phyloP scores from a whole-genome alignment of 2,797 vertebrate species.

The Sebastes paucispinis region DNA sequence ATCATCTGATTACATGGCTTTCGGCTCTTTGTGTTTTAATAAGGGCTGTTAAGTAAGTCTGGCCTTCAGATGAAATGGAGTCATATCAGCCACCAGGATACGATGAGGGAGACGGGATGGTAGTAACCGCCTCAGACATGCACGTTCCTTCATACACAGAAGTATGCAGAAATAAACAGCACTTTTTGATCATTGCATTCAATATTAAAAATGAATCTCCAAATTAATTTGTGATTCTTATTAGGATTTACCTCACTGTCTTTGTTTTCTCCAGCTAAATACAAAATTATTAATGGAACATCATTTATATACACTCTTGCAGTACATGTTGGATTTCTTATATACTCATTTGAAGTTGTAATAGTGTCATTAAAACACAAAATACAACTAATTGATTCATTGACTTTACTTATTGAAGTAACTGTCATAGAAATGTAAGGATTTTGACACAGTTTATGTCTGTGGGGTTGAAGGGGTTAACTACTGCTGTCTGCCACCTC shows the following conservation, averaged over 20 bases:
- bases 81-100: conserved; percentile 19
- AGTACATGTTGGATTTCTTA: background rate
- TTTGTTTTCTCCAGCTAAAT: background rate
- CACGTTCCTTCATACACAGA: background rate
- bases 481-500: background rate
- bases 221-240: background rate
- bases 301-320: background rate
- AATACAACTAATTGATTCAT: background rate
- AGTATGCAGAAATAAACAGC: background rate
- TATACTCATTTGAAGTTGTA: background rate
- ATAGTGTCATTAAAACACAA: background rate
- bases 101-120: conserved; percentile 11
- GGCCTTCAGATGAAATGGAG: conserved; percentile 44
- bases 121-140: background rate
- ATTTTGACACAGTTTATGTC: background rate
- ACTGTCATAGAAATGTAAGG: background rate
- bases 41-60: conserved; percentile 55
- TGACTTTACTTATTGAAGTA: background rate
- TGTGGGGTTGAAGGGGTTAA: background rate
- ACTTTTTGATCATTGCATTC: background rate
- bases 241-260: background rate
- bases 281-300: background rate
- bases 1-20: conserved; percentile 71
- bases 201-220: background rate
- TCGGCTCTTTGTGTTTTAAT: conserved; percentile 63